Conservation (phyloP, 2,113 vertebrate genomes). For the Polypterus bichir region DNA sequence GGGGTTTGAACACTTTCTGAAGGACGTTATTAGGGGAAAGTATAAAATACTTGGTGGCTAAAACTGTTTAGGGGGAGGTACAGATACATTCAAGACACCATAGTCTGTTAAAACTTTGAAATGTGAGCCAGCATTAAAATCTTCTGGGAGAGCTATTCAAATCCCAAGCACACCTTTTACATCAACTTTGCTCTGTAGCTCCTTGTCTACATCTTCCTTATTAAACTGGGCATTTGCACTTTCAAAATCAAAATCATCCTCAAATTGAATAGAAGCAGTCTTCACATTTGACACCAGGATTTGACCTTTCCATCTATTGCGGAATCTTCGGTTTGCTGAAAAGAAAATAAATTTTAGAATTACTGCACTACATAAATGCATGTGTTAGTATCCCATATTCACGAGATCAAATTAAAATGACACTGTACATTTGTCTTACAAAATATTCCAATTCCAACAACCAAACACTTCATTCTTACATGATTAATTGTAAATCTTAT, state of each 20-base stretch:
- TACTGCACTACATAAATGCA: no score
- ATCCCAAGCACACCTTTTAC: conserved; percentile 59
- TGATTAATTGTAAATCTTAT: no score
- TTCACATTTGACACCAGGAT: conserved; percentile 57
- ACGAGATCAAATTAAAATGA: no score
- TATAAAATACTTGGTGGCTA: background rate
- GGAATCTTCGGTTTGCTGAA: conserved; percentile 66
- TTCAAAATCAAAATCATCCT: conserved; percentile 95
- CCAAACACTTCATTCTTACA: no score
- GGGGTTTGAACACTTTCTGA: no score
- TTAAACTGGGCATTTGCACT: conserved; percentile 90
- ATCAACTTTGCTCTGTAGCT: conserved; percentile 61
- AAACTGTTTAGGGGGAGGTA: background rate
- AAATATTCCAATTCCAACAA: no score
- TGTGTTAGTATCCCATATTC: no score
- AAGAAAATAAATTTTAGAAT: conserved; percentile 2
- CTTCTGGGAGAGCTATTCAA: background rate
- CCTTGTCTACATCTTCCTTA: conserved; percentile 75
- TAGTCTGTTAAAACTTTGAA: no score
- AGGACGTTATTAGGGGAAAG: no score
- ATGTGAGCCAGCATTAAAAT: no score
- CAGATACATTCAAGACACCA: no score
- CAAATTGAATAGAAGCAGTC: conserved; percentile 72
- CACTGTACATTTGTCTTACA: no score
- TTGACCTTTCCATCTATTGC: conserved; percentile 73